Conservation (phyloP, 2,113 vertebrate species). For the Balaeniceps rex region DNA sequence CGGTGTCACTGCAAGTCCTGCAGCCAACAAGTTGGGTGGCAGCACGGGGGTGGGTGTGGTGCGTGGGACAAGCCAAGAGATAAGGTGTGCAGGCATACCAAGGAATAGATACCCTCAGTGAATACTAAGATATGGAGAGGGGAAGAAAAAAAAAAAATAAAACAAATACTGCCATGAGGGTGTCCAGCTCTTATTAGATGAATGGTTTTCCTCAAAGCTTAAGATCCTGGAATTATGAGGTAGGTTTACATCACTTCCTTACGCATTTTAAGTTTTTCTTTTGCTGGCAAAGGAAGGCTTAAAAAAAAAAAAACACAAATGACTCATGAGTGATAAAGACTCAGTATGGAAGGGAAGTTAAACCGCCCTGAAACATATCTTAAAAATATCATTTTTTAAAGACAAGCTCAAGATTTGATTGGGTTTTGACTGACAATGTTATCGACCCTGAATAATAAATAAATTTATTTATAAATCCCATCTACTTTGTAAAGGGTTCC, state of each 20-base stretch:
- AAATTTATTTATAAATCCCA: not conserved
- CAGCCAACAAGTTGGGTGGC: not conserved
- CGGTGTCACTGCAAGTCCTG: not conserved
- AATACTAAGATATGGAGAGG: not conserved
- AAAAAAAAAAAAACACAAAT: not conserved
- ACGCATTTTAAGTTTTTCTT: not conserved
- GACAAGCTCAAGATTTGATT: not conserved
- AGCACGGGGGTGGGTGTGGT: not conserved
- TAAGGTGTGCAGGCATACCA: not conserved
- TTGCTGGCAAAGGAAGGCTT: not conserved
- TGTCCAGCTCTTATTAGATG: not conserved
- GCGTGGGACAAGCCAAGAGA: not conserved
- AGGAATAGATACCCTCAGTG: not conserved
- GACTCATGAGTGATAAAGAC: not conserved
- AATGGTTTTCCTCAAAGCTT: not conserved
- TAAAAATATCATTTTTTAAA: not conserved
- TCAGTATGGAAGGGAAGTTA: not conserved
- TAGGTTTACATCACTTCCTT: not conserved
- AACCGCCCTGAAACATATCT: not conserved
- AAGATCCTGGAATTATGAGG: not conserved
- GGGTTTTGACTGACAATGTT: not conserved
- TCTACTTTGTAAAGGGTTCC: not conserved
- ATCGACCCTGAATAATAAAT: not conserved
- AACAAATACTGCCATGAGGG: not conserved
- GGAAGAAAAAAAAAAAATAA: not conserved